A percentile compares a stretch with the other conserved stretches of the same genome.
Conservation (phyloP, 2,888 invertebrate species). For the Mimas tiliae region DNA sequence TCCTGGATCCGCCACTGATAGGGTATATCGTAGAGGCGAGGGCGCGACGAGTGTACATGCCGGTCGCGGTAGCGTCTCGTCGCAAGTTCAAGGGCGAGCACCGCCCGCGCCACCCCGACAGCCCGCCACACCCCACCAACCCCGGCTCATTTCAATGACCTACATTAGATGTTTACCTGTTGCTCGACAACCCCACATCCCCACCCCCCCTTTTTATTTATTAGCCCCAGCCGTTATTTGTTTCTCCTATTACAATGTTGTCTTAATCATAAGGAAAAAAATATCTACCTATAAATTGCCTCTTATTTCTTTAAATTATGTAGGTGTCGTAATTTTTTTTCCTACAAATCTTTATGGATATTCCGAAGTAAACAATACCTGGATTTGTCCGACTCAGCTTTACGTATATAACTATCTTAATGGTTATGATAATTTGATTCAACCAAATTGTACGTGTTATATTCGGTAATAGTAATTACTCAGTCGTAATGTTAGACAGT, state of each 20-base stretch:
- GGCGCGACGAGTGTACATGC: background rate
- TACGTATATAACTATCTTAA: no score
- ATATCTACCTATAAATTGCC: background rate
- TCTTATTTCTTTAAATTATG: background rate
- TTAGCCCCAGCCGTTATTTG: no score
- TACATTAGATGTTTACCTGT: slow-evolving; percentile 23
- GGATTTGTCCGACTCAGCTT: no score
- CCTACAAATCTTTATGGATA: no score
- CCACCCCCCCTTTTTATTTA: no score
- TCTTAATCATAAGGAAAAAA: slow-evolving; percentile 15
- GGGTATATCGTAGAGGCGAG: background rate
- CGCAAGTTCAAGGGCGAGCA: slow-evolving; percentile 28
- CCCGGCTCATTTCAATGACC: slow-evolving; percentile 12
- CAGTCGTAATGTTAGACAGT: no score
- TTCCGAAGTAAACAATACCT: no score
- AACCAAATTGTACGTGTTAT: no score
- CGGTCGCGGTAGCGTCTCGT: slow-evolving; percentile 19
- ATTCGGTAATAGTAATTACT: no score
- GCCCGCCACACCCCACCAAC: slow-evolving; percentile 28
- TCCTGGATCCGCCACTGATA: no score
- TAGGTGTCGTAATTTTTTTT: background rate
- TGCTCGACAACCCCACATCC: background rate
- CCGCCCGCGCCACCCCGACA: slow-evolving; percentile 32
- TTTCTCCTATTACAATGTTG: background rate
- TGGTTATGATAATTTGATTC: no score